Base-by-base conservation (phyloP, 2,113 vertebrate genomes). In the Oreochromis aureus region DNA sequence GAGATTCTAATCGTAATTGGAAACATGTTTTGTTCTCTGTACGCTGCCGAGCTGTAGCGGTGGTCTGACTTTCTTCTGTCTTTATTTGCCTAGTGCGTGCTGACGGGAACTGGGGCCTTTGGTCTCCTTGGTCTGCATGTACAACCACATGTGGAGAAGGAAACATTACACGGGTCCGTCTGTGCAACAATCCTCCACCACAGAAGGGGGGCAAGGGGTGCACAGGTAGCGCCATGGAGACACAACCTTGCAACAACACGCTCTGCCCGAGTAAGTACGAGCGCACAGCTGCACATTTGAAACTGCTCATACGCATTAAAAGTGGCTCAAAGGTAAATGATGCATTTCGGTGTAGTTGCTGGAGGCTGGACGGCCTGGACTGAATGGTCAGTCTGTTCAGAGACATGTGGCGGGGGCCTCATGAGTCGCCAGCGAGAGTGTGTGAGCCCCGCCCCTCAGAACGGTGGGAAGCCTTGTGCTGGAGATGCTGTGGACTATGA, bases 81-180 rank as follows among this genome's bases (percentile, higher is more conserved):
- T 56, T 7, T 15, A 53, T 82, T 32, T 80, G 41, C 94, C n/a
- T 73, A 99, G 98, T 94, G 56, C 98, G 96, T 79, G 96, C 97
- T 39, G 94, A 98, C 2, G 98, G 98, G 13, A 98, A 96, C 88
- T 99, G 98, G 98, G 98, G 98, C 83, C 97, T 98, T 82, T 99
- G 98, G 98, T 99, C 98, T 0, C 98, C 98, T 1, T 99, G 99
- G 99, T 99, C 99, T 3, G 95, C 98, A 0, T 99, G 99, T 86
- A 98, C 99, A 0, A 97, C 97, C 54, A 98, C 98, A 48, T 99
- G 99, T 7, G 99, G 98, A 5, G 85, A 94, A 1, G 98, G 99
- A 53, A 95, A 97, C 41, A 95, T 97, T 92, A 98, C 98, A 0
- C 97, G 98, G 13, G 97, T 99, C 19, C 98, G 98, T 2, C 98